Conservation (phyloP, 2,888 invertebrate genomes). For the Flexamia atlantica region DNA sequence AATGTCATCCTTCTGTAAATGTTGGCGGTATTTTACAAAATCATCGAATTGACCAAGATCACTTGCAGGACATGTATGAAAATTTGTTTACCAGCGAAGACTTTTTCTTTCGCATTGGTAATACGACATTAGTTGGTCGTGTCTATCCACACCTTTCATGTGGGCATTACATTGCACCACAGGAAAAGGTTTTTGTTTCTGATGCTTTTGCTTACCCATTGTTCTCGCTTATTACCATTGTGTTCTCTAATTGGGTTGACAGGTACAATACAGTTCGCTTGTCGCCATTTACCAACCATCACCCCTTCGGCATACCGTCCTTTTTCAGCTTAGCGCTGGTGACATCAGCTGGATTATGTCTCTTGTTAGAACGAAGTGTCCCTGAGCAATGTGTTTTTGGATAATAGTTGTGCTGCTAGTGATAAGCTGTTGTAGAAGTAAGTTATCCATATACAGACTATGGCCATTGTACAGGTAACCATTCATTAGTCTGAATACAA, state of each 20-base stretch:
- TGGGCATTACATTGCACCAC: conserved; percentile 1
- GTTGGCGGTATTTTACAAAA: not conserved
- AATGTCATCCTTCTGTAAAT: not conserved
- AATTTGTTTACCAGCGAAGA: conserved; percentile 9
- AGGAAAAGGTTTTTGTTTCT: not conserved
- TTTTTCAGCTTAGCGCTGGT: not conserved
- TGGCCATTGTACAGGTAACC: not conserved
- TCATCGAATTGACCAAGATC: not conserved
- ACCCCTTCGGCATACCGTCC: not conserved
- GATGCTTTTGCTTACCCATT: too few relatives aligned
- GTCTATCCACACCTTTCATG: conserved; percentile 23
- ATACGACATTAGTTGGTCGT: conserved; percentile 14
- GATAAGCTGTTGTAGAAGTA: conserved; percentile 23
- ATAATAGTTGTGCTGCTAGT: not conserved
- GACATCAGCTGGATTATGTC: not conserved
- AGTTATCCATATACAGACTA: not conserved
- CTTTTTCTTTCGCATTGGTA: conserved; percentile 23
- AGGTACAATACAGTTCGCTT: conserved; percentile 21
- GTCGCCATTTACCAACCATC: conserved; percentile 16
- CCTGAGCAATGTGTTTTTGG: conserved; percentile 25
- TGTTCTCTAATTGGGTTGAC: conserved; percentile 29
- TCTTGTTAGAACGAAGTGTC: conserved; percentile 5
- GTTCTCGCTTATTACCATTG: not conserved
- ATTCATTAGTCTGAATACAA: not conserved
- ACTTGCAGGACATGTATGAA: not conserved